phyloP scores from a whole-genome alignment of 2,113 vertebrate species.

The Hyaena hyaena region DNA sequence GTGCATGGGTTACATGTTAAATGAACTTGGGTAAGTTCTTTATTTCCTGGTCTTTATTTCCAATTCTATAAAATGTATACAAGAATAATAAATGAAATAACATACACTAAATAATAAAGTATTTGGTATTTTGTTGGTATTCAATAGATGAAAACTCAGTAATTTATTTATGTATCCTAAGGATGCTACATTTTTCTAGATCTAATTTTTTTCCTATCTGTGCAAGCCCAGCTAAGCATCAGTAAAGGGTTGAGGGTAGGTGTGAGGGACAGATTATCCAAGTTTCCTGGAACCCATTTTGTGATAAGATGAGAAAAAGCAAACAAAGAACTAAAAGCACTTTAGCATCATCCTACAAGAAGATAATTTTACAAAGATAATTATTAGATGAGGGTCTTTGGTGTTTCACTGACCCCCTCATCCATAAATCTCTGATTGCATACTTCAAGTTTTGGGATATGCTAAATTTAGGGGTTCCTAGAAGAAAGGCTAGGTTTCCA shows the following conservation, averaged over 20 bases:
- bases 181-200: background rate
- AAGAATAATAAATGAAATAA: background rate
- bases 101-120: background rate
- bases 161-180: background rate
- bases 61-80: background rate
- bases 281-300: background rate
- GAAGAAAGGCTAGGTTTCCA: background rate
- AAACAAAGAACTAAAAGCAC: background rate
- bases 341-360: background rate
- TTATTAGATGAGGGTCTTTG: background rate
- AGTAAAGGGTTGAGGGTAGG: background rate
- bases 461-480: background rate
- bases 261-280: background rate
- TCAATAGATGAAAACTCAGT: background rate
- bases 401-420: background rate
- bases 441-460: background rate
- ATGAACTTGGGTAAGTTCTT: background rate
- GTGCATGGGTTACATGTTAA: background rate
- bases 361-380: constrained; percentile 28
- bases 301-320: background rate
- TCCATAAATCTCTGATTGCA: background rate
- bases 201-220: background rate
- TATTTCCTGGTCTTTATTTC: background rate
- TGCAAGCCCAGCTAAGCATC: background rate
- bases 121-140: background rate